Evolutionary conservation across 2,888 invertebrate species (phyloP), one percentile per base, ranked within the genome.

Genomic region (Limenitis arthemis): DNA sequence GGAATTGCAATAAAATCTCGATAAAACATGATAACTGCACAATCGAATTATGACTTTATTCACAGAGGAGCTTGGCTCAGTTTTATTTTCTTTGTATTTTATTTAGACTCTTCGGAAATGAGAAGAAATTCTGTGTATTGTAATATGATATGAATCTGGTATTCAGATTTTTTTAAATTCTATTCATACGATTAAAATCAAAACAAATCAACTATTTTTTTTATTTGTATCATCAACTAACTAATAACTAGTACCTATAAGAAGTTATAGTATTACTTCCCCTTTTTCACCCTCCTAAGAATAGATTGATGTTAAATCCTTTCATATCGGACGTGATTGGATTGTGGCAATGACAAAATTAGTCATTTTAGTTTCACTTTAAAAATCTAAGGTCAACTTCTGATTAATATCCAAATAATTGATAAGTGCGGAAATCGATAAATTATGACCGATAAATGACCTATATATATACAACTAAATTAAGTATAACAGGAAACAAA

Each of bases 131-230:
- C 78, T 70, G 75, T 81, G 80, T 79, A 79, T 83, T 84, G 86
- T 84, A 80, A 80, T 83, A 79, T 76, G 85, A 77, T 83, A 86
- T 86, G 82, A 82, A 82, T 82, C 82, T 76, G 77, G 82, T 83
- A 85, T 85, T 84, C 83, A 83, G 79, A 86, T 86, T 84, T 85
- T 84, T 86, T 85, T 83, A 84, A 85, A 86, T 85, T 84, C 82
- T 85, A 82, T 20, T 20, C 20, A 20, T 20, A 20, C 20, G 20
- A 20, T 20, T 20, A 20, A 20, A 20, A 20, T 20, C 20, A 20
- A 20, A 20, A 20, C 20, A 20, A 20, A 20, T 4, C 20, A 3
- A 20, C 4, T 20, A 20, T 20, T 20, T 20, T 20, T 20, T 20
- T 20, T 20, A 20, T 20, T 20, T 20, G 1, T 20, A 20, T 20